Evolutionary conservation across 2,113 vertebrate species (phyloP).

Genomic region (Spea bombifrons): DNA sequence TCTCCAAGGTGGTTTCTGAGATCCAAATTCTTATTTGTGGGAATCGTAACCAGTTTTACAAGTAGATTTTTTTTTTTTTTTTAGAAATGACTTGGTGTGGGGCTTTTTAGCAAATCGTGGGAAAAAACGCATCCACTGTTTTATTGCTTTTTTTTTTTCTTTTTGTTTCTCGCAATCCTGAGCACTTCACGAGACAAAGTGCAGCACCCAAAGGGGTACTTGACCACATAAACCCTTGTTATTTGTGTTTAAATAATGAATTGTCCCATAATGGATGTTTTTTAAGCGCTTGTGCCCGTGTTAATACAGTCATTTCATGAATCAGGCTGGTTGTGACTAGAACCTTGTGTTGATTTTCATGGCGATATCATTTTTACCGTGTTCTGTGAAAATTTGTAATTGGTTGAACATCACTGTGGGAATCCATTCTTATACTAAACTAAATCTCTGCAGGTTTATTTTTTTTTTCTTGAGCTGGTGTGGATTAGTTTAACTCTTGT

Average conservation of each 20-base stretch:
- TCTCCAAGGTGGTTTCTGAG: too few species aligned
- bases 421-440: constrained; percentile 79
- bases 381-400: constrained; percentile 85
- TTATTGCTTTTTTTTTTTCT: constrained; percentile 19
- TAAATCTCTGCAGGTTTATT: constrained; percentile 77
- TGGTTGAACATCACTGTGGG: constrained; percentile 86
- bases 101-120: constrained; percentile 12
- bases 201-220: constrained; percentile 33
- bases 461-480: constrained; percentile 72
- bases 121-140: constrained; percentile 19
- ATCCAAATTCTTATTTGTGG: too few species aligned
- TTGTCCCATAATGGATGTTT: constrained; percentile 46
- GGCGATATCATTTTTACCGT: constrained; percentile 77
- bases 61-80: constrained; percentile 5
- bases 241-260: constrained; percentile 33
- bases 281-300: constrained; percentile 59
- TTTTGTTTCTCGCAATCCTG: constrained; percentile 19
- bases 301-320: constrained; percentile 75
- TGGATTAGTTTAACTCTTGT: constrained; percentile 85
- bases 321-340: constrained; percentile 89
- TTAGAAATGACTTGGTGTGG: constrained; percentile 15
- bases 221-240: constrained; percentile 37
- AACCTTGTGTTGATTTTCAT: constrained; percentile 86
- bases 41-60: too few species aligned
- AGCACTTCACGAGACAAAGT: constrained; percentile 28